Base-by-base conservation (phyloP, 1,140 invertebrate genomes). In the Lordiphosa collinella region DNA sequence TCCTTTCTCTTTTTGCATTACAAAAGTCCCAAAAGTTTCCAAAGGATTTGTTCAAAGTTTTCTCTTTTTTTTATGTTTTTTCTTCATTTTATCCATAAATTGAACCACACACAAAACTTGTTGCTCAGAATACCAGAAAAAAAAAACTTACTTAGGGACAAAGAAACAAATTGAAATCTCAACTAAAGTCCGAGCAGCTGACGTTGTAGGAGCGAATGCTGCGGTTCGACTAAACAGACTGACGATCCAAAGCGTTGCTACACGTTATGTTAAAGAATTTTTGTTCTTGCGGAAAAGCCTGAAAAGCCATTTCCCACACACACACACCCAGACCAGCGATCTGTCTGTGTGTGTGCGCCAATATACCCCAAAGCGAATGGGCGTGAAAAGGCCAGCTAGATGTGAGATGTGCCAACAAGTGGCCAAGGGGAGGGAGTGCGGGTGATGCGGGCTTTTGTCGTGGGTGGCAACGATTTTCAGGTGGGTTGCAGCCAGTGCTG, bases 171-270 rank as follows among this genome's bases (percentile, higher is more conserved):
- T 87, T 88, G 65, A 86, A 88, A 68, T 87, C 85, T 88, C 80
- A 86, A 87, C 79, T 79, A 86, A 82, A 76, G 87, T 88, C 87
- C 87, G 87, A 88, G 87, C 87, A 88, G 87, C 87, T 88, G 87
- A 87, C 87, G 87, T 88, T 64, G 84, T 88, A 87, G 87, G 87
- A 88, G 87, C 87, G 87, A 88, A 88, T 88, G 87, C 87, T 88
- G 87, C 87, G 87, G 87, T 88, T 88, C 87, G 87, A 88, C 87
- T 88, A 88, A 88, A 88, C 87, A 87, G 87, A 88, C 87, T 88
- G 87, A 87, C 86, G 86, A 85, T 87, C 79, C 63, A 76, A 70
- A 69, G 76, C 74, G 86, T 76, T 88, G 84, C 86, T 85, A 80
- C 82, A 88, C 86, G 80, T 79, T 84, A 88, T 87, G 86, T 88